Base-by-base conservation (phyloP, 2,113 vertebrate genomes). In the Pelecanoides urinatrix region DNA sequence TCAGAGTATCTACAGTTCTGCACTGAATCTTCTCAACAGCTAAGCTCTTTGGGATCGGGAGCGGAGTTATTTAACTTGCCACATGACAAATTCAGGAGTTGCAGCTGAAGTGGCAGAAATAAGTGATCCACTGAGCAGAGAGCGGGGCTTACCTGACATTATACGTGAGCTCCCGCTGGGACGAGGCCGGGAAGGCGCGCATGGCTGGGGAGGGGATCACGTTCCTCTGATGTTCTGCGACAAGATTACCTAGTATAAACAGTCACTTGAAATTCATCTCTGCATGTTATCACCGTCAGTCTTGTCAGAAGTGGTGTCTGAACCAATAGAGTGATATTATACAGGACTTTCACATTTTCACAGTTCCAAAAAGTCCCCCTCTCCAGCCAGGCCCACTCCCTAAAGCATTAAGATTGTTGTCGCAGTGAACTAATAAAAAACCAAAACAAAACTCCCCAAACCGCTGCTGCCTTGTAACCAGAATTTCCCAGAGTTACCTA, bases 291-390 rank as follows among this genome's bases (percentile, higher is more conserved):
- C 94, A 92, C 76, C 47, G 79, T 12, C 10, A 27, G 18, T 53
- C 73, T 30, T 94, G 83, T 83, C 87, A 96, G 78, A 40, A 78
- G 81, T 5, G 13, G n/a, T 62, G 56, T 76, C 88, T 94, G 72
- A 77, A 53, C 20, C 47, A 59, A 56, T 11, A 0, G n/a, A 68
- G 34, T 86, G 94, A 96, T 68, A 73, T 71, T 94, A 56, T 5
- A 78, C 81, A 95, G 93, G 49, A 16, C 87, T 44, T 45, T 9
- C 47, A 62, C 76, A 95, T 96, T 96, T 96, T 92, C 91, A 94
- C 88, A 70, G 76, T 6, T 92, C 61, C 63, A 74, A 49, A 86
- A 82, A 73, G 23, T 44, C 22, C 78, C 29, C 38, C 34, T 84
- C 50, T 88, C 53, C n/a, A 80, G 10, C 53, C 49, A 42, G 55